phyloP scores from a whole-genome alignment of 2,113 vertebrate species.

The Pristiophorus japonicus region DNA sequence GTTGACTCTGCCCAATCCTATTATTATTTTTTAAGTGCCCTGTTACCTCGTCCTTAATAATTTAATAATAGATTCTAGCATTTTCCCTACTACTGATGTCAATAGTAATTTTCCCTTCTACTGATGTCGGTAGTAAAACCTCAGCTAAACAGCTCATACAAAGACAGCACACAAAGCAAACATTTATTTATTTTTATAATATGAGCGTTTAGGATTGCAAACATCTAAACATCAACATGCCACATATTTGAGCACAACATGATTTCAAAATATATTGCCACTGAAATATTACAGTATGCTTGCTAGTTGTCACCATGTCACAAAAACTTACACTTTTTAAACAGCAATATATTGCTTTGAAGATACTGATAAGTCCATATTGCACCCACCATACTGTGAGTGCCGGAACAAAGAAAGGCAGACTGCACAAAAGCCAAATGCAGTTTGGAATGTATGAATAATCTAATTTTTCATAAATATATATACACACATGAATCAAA shows the following conservation, averaged over 20 bases:
- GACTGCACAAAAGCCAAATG: background rate
- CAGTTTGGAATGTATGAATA: constrained; percentile 21
- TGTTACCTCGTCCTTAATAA: too few relatives aligned
- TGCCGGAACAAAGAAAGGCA: background rate
- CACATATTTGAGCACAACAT: background rate
- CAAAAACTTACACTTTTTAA: background rate
- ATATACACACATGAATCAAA: background rate
- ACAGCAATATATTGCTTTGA: background rate
- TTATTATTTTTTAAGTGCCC: too few relatives aligned
- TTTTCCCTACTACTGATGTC: too few relatives aligned
- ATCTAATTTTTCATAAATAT: background rate
- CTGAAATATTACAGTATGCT: background rate
- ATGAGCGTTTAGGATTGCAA: background rate
- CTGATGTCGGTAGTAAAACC: too few relatives aligned
- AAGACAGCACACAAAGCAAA: background rate
- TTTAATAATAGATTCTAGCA: too few relatives aligned
- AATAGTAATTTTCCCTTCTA: too few relatives aligned
- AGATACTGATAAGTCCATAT: background rate
- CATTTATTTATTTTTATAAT: background rate
- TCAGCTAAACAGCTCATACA: background rate
- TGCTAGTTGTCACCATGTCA: background rate
- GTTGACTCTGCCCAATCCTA: too few relatives aligned
- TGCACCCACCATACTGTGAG: background rate
- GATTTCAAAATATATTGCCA: background rate
- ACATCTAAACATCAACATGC: background rate